Evolutionary conservation across 2,113 vertebrate genomes (phyloP).

Genomic region (Tauraco erythrolophus): DNA sequence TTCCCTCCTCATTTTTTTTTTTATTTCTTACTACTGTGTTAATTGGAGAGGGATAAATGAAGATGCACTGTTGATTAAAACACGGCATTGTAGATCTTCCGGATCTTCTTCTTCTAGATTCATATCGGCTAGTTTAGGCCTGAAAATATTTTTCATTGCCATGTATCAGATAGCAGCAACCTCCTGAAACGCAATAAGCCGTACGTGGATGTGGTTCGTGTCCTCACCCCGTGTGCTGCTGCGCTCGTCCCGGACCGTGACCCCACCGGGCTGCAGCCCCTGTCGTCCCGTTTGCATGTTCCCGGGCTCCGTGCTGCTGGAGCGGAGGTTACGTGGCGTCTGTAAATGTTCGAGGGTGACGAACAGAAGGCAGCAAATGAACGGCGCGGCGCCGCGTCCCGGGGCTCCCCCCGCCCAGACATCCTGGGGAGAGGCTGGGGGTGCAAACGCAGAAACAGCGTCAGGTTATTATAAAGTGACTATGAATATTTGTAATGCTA

Average conservation of each 20-base stretch:
- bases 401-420: background rate
- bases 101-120: background rate
- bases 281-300: rapidly evolving
- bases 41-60: too few relatives aligned
- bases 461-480: background rate
- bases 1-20: background rate
- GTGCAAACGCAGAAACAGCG: background rate
- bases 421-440: rapidly evolving
- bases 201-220: rapidly evolving
- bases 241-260: rapidly evolving
- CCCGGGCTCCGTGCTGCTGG: background rate
- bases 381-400: background rate
- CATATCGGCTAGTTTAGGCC: rapidly evolving
- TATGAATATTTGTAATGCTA: background rate
- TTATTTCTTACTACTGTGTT: background rate
- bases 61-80: background rate
- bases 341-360: too few relatives aligned
- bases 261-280: background rate
- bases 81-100: too few relatives aligned
- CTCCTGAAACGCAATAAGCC: rapidly evolving
- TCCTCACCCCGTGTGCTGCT: background rate
- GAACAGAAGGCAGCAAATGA: too few relatives aligned
- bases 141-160: too few relatives aligned
- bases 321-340: too few relatives aligned
- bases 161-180: rapidly evolving